phyloP scores from a whole-genome alignment of 2,888 invertebrate species.

The Melanostoma mellinum region DNA sequence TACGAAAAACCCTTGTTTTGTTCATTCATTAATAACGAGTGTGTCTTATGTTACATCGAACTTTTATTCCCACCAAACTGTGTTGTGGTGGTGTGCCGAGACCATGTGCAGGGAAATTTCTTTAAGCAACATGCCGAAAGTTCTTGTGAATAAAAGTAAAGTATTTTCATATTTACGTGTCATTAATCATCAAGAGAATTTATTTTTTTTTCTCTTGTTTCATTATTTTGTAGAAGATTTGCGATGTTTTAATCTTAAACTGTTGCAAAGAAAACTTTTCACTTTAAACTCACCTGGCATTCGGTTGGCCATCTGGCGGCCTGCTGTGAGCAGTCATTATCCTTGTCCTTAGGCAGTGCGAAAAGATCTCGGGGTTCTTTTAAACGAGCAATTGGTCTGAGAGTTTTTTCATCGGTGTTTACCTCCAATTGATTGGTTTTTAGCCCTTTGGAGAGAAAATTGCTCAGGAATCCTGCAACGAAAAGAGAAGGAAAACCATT shows the following conservation, averaged over 20 bases:
- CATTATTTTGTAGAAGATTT: too few species aligned
- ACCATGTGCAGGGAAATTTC: slow-evolving; percentile 29
- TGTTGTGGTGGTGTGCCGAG: neutral
- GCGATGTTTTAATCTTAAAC: too few species aligned
- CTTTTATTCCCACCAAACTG: neutral
- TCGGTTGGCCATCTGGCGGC: slow-evolving; percentile 94
- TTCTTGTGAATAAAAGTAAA: neutral
- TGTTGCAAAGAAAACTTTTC: neutral
- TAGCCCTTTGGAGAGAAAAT: slow-evolving; percentile 82
- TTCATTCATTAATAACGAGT: neutral
- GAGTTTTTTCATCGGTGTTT: slow-evolving; percentile 86
- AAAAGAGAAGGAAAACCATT: slow-evolving; percentile 6
- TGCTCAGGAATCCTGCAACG: slow-evolving; percentile 80
- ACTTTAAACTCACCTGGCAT: slow-evolving; percentile 87
- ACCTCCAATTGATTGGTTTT: slow-evolving; percentile 88
- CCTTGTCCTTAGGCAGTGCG: slow-evolving; percentile 86
- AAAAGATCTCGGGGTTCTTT: slow-evolving; percentile 89
- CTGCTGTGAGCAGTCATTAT: slow-evolving; percentile 88
- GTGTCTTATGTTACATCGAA: neutral
- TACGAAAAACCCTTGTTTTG: too few species aligned
- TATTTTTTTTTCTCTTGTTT: neutral
- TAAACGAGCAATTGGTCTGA: slow-evolving; percentile 85
- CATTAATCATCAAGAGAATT: slow-evolving; percentile 41
- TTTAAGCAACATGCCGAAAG: slow-evolving; percentile 24
- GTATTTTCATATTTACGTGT: slow-evolving; percentile 3